Conservation (phyloP, 1,140 invertebrate genomes). For the Neodiprion pinetum region DNA sequence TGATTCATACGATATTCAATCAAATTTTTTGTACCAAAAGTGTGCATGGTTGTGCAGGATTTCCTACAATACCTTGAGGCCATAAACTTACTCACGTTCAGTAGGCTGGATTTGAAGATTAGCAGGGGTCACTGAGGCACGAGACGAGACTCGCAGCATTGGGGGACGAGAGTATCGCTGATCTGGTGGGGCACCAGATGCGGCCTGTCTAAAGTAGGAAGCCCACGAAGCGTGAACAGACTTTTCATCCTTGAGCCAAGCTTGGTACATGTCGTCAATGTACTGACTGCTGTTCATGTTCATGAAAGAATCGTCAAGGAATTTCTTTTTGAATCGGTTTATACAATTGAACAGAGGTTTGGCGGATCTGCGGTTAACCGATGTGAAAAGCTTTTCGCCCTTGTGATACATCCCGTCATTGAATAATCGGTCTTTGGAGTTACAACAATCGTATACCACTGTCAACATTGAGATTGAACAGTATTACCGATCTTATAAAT, state of each 20-base stretch:
- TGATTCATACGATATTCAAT: not conserved
- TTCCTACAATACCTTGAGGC: conserved; percentile 24
- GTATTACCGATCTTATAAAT: too few species aligned
- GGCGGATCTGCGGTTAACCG: not conserved
- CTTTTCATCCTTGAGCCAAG: conserved; percentile 36
- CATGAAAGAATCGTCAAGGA: conserved; percentile 22
- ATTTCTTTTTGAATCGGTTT: conserved; percentile 13
- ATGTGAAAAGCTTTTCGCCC: too few species aligned
- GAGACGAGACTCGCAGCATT: conserved; percentile 45
- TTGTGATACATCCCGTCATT: too few species aligned
- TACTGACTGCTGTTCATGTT: conserved; percentile 40
- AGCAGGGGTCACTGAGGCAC: conserved; percentile 4
- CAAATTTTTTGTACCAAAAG: not conserved
- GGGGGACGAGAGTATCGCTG: conserved; percentile 52
- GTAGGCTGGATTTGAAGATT: conserved; percentile 19
- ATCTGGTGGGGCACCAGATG: conserved; percentile 47
- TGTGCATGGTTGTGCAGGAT: conserved; percentile 48
- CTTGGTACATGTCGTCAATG: conserved; percentile 41
- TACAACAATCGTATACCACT: too few species aligned
- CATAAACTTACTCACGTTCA: conserved; percentile 15
- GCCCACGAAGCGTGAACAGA: conserved; percentile 56
- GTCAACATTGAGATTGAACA: too few species aligned
- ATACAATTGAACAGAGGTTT: not conserved
- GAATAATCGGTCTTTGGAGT: too few species aligned
- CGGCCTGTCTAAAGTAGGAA: conserved; percentile 52